Evolutionary conservation across 2,888 invertebrate genomes (phyloP).

Genomic region (Idaea dimidiata): DNA sequence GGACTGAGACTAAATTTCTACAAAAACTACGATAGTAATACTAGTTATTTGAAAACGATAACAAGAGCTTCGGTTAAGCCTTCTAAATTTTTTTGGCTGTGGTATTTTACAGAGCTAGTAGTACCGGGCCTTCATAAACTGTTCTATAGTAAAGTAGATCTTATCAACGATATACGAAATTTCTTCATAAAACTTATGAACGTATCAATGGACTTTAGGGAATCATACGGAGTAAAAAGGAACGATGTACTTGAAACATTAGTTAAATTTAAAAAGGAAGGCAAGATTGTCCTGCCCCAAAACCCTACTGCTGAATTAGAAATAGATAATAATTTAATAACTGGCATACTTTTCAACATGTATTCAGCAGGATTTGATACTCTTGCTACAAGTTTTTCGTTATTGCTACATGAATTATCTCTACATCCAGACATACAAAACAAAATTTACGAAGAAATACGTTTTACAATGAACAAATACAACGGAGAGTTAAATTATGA

Average conservation of each 20-base stretch:
- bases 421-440: slow-evolving; percentile 30
- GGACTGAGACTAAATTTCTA: slow-evolving; percentile 17
- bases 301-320: slow-evolving; percentile 31
- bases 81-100: slow-evolving; percentile 10
- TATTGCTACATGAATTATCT: slow-evolving; percentile 31
- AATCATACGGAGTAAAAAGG: slow-evolving; percentile 22
- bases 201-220: slow-evolving; percentile 11
- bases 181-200: slow-evolving; percentile 14
- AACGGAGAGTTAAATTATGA: slow-evolving; percentile 32
- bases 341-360: slow-evolving; percentile 45
- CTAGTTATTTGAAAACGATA: slow-evolving; percentile 11
- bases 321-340: slow-evolving; percentile 40
- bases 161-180: slow-evolving; percentile 3
- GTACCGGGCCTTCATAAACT: slow-evolving; percentile 12
- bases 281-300: slow-evolving; percentile 16
- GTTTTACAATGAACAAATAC: slow-evolving; percentile 23
- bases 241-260: slow-evolving; percentile 39
- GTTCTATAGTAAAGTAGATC: slow-evolving; percentile 9
- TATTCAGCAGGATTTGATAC: slow-evolving; percentile 60
- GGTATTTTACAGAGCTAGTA: slow-evolving; percentile 15
- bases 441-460: slow-evolving; percentile 28
- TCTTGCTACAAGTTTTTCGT: slow-evolving; percentile 47
- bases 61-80: slow-evolving; percentile 11
- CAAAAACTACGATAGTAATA: slow-evolving; percentile 11
- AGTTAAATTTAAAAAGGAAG: slow-evolving; percentile 32